Evolutionary conservation across 2,113 vertebrate species (phyloP).

Genomic region (Stomatorhinus ivindoensis): DNA sequence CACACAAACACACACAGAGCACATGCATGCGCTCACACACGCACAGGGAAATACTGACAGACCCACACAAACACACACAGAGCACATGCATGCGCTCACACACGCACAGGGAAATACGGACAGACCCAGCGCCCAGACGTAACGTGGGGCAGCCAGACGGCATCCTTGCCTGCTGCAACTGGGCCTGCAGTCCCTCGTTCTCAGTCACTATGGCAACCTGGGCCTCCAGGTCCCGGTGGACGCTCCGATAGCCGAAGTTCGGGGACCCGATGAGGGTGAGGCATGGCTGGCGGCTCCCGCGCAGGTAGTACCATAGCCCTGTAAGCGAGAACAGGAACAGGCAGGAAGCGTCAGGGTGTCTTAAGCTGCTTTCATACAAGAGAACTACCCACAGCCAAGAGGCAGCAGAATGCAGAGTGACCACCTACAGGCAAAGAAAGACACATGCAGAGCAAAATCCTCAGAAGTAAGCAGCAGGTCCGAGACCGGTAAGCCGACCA

Average conservation of each 20-base stretch:
- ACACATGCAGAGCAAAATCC: background rate
- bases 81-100: background rate
- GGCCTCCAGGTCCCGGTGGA: slow-evolving; percentile 92
- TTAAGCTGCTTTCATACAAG: background rate
- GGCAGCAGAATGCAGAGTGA: background rate
- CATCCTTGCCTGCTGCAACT: slow-evolving; percentile 76
- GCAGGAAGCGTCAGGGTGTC: background rate
- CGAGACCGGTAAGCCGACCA: background rate
- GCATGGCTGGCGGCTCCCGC: slow-evolving; percentile 76
- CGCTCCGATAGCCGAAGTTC: slow-evolving; percentile 93
- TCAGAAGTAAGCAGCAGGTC: background rate
- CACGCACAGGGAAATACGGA: background rate
- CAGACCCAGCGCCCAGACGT: background rate
- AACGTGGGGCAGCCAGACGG: background rate
- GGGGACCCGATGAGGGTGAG: slow-evolving; percentile 94
- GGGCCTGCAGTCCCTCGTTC: slow-evolving; percentile 74
- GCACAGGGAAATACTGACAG: too few species aligned
- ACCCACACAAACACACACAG: background rate
- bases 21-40: too few species aligned
- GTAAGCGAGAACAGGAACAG: slow-evolving; percentile 16
- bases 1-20: too few species aligned
- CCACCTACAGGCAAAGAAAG: background rate
- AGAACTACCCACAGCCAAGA: background rate
- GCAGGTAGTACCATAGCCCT: slow-evolving; percentile 95
- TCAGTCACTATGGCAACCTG: slow-evolving; percentile 92